Base-by-base conservation (phyloP, 2,888 invertebrate genomes). In the Helleia helle region DNA sequence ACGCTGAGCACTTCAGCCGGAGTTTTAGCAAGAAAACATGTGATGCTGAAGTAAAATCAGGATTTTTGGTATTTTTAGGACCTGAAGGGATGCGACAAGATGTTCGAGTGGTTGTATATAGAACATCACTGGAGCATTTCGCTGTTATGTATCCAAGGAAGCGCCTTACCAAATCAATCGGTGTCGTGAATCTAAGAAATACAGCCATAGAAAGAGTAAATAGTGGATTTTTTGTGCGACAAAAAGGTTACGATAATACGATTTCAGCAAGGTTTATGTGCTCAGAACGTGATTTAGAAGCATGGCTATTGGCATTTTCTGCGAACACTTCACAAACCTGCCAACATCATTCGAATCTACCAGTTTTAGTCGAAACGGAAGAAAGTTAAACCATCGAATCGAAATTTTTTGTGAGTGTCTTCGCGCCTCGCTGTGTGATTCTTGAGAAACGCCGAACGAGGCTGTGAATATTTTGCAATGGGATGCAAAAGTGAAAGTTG, bases 71-170 rank as follows among this genome's bases (percentile, higher is more conserved):
- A 50, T 71, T 90, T 29, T 53, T 88, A 25, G 86, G 87, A 1
- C 86, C 87, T 37, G 86, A 84, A 44, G 88, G 88, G 51, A 80
- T 87, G 55, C 75, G 87, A 11, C 89, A 88, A 62, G 83, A 86
- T 47, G 88, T 89, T 3, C 81, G 89, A 54, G 89, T 89, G 48
- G 88, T 88, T 53, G 89, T 90, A 14, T 89, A 90, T 62, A 77
- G 86, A 46, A 89, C 89, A 3, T 87, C 88, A 31, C 66, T 88
- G 57, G 90, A 89, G 58, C 89, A 90, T 55, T 90, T 90, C 55
- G 89, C 88, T 1, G 89, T 89, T 4, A 86, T 90, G 18, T 89
- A 88, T 50, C 89, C 89, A 4, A 86, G 88, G 62, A 89, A 89
- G 67, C 87, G 89, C 55, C 74, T 89, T 7, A 86, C 88, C 47